Evolutionary conservation across 2,113 vertebrate species (phyloP), one percentile per base, ranked within the genome.

Genomic region (Varanus salvator): DNA sequence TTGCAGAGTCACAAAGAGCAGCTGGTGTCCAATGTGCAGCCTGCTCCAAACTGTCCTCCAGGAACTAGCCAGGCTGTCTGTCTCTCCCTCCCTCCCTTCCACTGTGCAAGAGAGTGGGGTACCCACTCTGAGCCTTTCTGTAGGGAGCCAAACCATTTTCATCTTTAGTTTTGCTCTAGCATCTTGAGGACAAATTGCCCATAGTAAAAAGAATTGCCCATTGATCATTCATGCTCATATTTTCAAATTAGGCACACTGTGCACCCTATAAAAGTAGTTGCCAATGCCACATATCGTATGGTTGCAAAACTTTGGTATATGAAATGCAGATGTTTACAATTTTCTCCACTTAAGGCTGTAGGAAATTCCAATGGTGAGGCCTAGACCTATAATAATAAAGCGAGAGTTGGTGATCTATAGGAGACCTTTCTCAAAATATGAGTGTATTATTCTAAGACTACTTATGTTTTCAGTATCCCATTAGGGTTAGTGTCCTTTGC

Each of bases 321-420:
- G 66, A 88, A 88, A 64, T 82, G 48, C 68, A 88, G 80, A 54
- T 80, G 86, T 71, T 71, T 54, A 80, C 60, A 80, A 81, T 81
- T 72, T 88, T 72, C 31, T 74, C 34, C 19, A 77, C 82, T 74
- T 88, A 82, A 74, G 54, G 68, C 52, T 80, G 8, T 8, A 64
- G 66, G n/a, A 74, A 82, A 88, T 60, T 74, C 14, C 34, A 57
- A 31, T 88, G 80, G 66, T 23, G 57, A 72, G 77, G 1, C 8
- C 12, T 87, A 69, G 48, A 80, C 48, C 31, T 80, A 80, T 69
- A 64, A 87, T 80, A 80, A 80, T 80, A 68, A 68, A 34, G 48
- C 23, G 64, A 69, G 72, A 29, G 31, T 29, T 34, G 31, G 64
- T 80, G 12, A 60, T 86, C 34, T 86, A 38, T 72, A 54, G 7